Evolutionary conservation across 64 coral and sea anemone species (phyloP).

Genomic region (Montipora foliosa): DNA sequence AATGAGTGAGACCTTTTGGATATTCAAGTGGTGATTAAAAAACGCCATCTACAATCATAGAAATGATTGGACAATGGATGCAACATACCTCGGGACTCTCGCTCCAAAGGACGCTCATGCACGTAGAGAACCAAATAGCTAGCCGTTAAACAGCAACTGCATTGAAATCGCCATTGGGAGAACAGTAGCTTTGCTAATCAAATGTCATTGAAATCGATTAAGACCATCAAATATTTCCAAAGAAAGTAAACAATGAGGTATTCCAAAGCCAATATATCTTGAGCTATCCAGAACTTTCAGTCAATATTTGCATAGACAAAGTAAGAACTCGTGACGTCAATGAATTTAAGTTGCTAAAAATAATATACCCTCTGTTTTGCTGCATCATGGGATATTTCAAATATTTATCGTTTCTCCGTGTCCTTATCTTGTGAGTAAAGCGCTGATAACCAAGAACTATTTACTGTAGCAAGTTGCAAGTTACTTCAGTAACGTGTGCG

Average conservation of each 20-base stretch:
- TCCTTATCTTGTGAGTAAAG: neutral
- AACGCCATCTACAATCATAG: neutral
- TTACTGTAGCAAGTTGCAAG: neutral
- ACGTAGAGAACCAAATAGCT: neutral
- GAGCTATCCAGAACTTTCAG: slow-evolving; percentile 2
- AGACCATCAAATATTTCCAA: slow-evolving; percentile 2
- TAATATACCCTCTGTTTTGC: neutral
- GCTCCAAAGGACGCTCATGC: neutral
- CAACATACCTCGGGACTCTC: neutral
- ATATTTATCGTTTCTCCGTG: neutral
- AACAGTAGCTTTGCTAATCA: neutral
- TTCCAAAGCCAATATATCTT: neutral
- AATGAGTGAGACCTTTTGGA: neutral
- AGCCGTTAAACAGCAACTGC: neutral
- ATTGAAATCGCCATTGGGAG: neutral
- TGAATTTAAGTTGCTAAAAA: neutral
- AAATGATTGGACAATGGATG: neutral
- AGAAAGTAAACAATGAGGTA: slow-evolving; percentile 35
- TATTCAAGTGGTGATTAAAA: neutral
- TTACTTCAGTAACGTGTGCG: neutral
- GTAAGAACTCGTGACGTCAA: slow-evolving; percentile 1
- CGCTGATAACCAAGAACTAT: neutral
- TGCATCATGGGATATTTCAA: neutral
- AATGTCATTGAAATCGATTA: slow-evolving; percentile 33
- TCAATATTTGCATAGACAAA: neutral